Evolutionary conservation across 23 tunicate species (phyloP), one percentile per base, ranked within the genome.

Genomic region (Styela clava): DNA sequence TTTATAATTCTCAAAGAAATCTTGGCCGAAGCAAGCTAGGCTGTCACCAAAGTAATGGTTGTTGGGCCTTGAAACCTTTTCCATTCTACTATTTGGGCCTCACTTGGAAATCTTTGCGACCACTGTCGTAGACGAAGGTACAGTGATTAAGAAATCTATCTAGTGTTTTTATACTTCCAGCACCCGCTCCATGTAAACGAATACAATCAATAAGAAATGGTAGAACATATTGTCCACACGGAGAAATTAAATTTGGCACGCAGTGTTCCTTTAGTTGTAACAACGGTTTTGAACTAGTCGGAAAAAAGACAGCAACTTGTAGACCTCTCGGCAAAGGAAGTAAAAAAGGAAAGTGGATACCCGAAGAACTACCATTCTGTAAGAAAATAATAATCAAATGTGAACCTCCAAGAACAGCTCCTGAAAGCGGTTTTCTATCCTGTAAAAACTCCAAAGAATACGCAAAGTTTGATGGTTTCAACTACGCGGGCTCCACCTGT

Each of bases 361-460:
- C 52, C 20, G 33, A 2, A 44, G 78, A 73, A 1, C 23, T 0
- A 18, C 81, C 81, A 44, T 67, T 25, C 24, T 76, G 81, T 56
- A 24, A 76, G 31, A 76, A 76, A 76, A 25, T 76, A 7, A 52
- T 76, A 21, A 52, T 76, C 12, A 69, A 63, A 26, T 82, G 85
- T 44, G 51, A 35, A 19, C 85, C 85, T n/a, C 78, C 78, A 26
- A 63, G 74, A 37, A 36, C 65, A 29, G 85, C 85, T 16, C 85
- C 85, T 27, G 31, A 28, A 34, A 82, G 69, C 67, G 85, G 85
- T 3, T 63, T 52, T 31, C 78, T 82, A 12, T 35, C 51, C 0
- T 82, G 85, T 44, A 1, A 76, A 44, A 76, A 76, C 37, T 23
- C 65, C 9, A 2, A 51, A 24, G 81, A 76, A 44, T 76, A 76